Evolutionary conservation across 2,797 vertebrate species (phyloP), one percentile per base, ranked within the genome.

Genomic region (Myioborus miniatus): DNA sequence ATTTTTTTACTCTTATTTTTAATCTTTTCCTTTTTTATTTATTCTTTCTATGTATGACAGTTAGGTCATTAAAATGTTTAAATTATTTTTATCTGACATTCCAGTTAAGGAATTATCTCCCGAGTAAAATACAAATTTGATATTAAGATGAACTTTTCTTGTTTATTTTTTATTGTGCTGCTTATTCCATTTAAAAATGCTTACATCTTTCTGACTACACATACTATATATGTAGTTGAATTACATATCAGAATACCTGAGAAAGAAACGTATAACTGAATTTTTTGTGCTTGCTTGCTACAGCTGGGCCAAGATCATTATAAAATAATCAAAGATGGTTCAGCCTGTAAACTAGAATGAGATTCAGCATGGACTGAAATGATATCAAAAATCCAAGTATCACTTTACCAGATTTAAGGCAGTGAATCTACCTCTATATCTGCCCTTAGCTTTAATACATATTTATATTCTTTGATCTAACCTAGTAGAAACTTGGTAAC

Each of bases 191-290:
- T 11, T 3, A 24, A 44, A 80, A 72, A 16, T 17, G 43, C 4
- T n/a, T 14, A 17, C 43, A 2, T 30, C 3, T 52, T 37, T 37
- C 15, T 37, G 17, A 68, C 27, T 20, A 13, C 3, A n/a, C 3
- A 24, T 29, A 23, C 2, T 1, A 29, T 14, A 15, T 27, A 52
- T 0, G 0, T 11, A 27, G 14, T 34, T 53, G 3, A 4, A 37
- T 23, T 44, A 4, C 3, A 15, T 46, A 20, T n/a, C 30, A 70
- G 77, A 70, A 52, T 32, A 29, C 1, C 16, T 29, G 24, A 41
- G 41, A 39, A 8, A 55, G 9, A 78, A 81, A 27, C 4, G 22
- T 32, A 18, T 27, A 44, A 56, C 9, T 56, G 16, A 68, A 55
- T 56, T 70, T 30, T 69, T 21, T 59, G 8, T 46, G 24, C 9